Evolutionary conservation across 2,113 vertebrate species (phyloP).

Genomic region (Spermophilus dauricus): DNA sequence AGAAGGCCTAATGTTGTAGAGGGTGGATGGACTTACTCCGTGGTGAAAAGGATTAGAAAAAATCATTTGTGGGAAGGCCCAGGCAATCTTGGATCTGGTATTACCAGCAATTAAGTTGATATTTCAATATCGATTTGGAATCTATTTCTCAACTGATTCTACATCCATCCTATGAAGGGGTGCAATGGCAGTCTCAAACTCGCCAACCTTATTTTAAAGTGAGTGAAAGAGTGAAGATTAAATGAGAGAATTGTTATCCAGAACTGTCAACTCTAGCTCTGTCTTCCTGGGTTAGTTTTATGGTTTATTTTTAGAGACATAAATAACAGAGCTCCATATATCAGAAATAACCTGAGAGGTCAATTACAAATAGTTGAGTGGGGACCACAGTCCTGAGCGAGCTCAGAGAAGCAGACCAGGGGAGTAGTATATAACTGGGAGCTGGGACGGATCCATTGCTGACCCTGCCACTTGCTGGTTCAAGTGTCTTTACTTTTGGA

Average conservation of each 20-base stretch:
- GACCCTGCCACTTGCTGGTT: not conserved
- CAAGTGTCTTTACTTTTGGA: not conserved
- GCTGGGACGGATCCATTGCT: not conserved
- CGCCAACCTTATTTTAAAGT: conserved; percentile 29
- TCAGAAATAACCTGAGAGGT: conserved; percentile 62
- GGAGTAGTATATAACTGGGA: not conserved
- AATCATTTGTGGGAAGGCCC: not conserved
- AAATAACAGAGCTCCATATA: conserved; percentile 53
- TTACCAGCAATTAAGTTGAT: not conserved
- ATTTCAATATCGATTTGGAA: not conserved
- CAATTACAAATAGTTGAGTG: conserved; percentile 49
- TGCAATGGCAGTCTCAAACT: not conserved
- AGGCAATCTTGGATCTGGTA: not conserved
- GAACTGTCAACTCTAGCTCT: not conserved
- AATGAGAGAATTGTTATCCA: not conserved
- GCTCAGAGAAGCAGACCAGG: not conserved
- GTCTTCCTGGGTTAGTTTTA: conserved; percentile 17
- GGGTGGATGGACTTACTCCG: not conserved
- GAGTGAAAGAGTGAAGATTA: conserved; percentile 24
- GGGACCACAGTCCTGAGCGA: not conserved
- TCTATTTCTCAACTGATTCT: not conserved
- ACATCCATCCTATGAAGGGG: not conserved
- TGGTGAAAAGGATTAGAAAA: not conserved
- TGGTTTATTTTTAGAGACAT: conserved; percentile 66
- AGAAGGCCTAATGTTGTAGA: not conserved